Percentiles rank a stretch among this genome's conserved stretches.
Conservation (phyloP, 2,888 invertebrate species). For the Leptogaster cylindrica region DNA sequence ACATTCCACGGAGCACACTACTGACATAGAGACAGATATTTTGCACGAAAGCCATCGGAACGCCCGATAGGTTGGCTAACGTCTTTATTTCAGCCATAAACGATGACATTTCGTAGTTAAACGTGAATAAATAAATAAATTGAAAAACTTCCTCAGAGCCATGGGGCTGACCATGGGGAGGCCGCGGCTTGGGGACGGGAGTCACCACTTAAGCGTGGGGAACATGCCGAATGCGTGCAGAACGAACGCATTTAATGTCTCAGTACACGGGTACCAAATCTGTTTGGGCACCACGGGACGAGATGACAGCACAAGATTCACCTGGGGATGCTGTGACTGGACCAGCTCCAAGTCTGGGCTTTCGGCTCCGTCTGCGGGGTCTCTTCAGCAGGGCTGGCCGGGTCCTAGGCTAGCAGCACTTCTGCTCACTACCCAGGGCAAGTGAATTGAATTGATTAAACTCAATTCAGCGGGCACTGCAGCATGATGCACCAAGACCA, state of each 20-base stretch:
- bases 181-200: neutral
- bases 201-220: neutral
- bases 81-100: constrained; percentile 43
- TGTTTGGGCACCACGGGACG: constrained; percentile 27
- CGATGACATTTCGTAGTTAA: constrained; percentile 43
- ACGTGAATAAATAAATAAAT: constrained; percentile 44
- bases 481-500: neutral
- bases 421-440: constrained; percentile 12
- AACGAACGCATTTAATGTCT: constrained; percentile 39
- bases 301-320: constrained; percentile 39
- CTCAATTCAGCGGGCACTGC: neutral
- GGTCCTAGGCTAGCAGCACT: too few relatives aligned
- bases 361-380: neutral
- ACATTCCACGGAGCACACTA: constrained; percentile 27
- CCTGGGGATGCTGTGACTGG: constrained; percentile 12
- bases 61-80: constrained; percentile 25
- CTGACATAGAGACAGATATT: constrained; percentile 42
- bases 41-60: constrained; percentile 29
- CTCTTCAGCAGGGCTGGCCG: neutral
- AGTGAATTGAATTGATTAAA: constrained; percentile 38
- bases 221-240: constrained; percentile 37
- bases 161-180: neutral
- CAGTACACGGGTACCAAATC: constrained; percentile 9
- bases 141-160: too few relatives aligned
- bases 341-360: neutral